Evolutionary conservation across 2,113 vertebrate genomes (phyloP), one percentile per base, ranked within the genome.

Genomic region (Xyliphius kryptos): DNA sequence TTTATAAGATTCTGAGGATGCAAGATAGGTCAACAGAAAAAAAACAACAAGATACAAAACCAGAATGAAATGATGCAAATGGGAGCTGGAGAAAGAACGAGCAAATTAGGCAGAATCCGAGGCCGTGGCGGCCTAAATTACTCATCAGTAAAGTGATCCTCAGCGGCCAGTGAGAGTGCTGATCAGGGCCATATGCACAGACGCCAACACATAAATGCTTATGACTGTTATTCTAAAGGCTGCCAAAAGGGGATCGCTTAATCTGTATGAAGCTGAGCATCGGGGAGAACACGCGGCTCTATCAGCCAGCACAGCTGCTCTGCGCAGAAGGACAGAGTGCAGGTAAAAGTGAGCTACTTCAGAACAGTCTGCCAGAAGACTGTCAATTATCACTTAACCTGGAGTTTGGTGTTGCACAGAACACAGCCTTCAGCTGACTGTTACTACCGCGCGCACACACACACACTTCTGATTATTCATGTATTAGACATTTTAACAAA

Each of bases 131-230:
- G 74, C 68, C 80, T 76, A 79, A 65, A 80, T 85, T 82, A 83
- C 72, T 82, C 81, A 81, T 75, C 74, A 74, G 78, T 81, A 86
- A 85, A 76, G 68, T 51, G 62, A 85, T 81, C 76, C 69, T 46
- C 6, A 44, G 64, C 54, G 69, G 74, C 69, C 63, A 44, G 60
- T 75, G 49, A 61, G 68, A 68, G 37, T 54, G 63, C 21, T 82
- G 81, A 87, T 84, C 80, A 81, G 73, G 57, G 80, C 80, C 83
- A 84, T 80, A 81, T 84, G 85, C 65, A 61, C 71, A 64, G 19
- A 47, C 61, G 61, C 73, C 76, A 70, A 70, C 71, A 79, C 77
- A 80, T 77, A 79, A 78, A 82, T 70, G 77, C 71, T 80, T 78
- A 65, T 67, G 75, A 83, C 68, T 84, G 78, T 78, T 85, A 81